Conservation (phyloP, 2,797 vertebrate genomes). For the Acanthornis magna region DNA sequence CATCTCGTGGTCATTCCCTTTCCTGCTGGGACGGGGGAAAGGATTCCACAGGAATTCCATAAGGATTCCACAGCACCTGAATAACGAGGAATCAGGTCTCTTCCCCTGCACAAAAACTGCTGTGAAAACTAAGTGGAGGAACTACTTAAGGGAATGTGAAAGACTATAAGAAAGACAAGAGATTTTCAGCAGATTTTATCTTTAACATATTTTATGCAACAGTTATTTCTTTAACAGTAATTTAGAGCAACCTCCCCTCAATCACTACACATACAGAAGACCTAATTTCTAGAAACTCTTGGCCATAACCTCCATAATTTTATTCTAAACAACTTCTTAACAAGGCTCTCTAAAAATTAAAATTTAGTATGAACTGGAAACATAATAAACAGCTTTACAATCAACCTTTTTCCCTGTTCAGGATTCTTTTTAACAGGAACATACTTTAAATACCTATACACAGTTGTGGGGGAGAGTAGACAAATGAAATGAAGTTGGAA, state of each 20-base stretch:
- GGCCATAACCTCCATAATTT: neutral
- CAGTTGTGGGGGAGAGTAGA: neutral
- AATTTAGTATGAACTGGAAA: neutral
- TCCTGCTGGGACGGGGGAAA: neutral
- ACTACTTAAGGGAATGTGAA: neutral
- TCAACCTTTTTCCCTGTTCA: neutral
- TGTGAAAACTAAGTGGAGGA: neutral
- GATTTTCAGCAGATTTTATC: neutral
- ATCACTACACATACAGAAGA: neutral
- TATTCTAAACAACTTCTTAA: neutral
- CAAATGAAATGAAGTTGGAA: neutral
- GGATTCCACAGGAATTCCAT: neutral
- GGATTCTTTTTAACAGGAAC: neutral
- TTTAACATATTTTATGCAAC: neutral
- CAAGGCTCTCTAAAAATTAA: neutral
- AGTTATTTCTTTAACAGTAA: neutral
- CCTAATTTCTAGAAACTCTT: neutral
- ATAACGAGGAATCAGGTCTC: rapidly evolving
- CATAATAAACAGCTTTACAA: neutral
- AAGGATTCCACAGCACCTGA: neutral
- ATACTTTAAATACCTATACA: neutral
- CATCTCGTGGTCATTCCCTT: neutral
- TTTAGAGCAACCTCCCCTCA: neutral
- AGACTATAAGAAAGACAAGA: neutral
- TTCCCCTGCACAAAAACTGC: neutral